phyloP scores from a whole-genome alignment of 2,888 invertebrate genomes.

The Mythimna impura region DNA sequence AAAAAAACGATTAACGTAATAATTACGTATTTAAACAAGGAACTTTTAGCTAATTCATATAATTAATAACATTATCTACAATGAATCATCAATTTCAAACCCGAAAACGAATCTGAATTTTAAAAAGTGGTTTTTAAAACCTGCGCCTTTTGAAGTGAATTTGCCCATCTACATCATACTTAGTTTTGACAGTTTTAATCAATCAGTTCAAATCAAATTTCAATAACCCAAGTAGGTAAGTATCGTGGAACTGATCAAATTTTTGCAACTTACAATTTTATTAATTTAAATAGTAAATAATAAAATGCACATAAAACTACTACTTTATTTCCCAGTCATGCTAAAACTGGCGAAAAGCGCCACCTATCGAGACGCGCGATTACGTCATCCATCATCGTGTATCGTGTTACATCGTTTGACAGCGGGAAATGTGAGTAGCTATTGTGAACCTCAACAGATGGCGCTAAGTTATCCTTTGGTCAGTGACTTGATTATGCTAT shows the following conservation, averaged over 20 bases:
- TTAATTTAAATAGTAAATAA: not conserved
- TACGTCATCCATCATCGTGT: conserved; percentile 23
- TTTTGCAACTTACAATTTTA: not conserved
- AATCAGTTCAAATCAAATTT: no score
- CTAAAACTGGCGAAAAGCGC: conserved; percentile 51
- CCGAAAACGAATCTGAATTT: no score
- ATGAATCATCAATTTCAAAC: no score
- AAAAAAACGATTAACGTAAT: no score
- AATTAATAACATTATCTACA: no score
- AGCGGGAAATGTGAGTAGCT: conserved; percentile 45
- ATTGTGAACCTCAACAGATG: conserved; percentile 63
- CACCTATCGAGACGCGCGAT: conserved; percentile 60
- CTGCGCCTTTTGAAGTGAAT: no score
- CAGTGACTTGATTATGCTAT: not conserved
- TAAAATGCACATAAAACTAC: no score
- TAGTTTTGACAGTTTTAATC: no score
- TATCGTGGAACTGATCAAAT: not conserved
- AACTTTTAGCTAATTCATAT: no score
- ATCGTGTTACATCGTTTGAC: conserved; percentile 33
- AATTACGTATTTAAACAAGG: no score
- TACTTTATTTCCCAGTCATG: not conserved
- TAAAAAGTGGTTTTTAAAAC: no score
- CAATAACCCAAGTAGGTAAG: not conserved
- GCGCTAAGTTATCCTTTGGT: conserved; percentile 52
- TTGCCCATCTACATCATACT: no score